Percentiles rank a stretch among this genome's conserved stretches.
phyloP scores from a whole-genome alignment of 1,140 invertebrate genomes.

The Amyelois transitella region DNA sequence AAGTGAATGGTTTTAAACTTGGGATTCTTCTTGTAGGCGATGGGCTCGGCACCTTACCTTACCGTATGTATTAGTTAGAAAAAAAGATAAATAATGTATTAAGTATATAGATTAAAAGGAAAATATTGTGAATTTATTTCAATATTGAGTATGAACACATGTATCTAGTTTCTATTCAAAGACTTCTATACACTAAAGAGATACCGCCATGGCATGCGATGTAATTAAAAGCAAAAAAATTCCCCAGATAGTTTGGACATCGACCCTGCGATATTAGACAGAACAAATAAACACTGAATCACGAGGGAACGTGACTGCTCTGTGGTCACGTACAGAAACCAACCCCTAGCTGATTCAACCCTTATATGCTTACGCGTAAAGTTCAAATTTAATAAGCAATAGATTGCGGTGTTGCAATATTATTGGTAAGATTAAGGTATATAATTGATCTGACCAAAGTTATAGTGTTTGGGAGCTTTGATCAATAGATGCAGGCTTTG shows the following conservation, averaged over 20 bases:
- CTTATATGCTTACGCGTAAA: background rate
- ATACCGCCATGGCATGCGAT: too few species aligned
- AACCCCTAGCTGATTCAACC: background rate
- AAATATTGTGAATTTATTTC: too few species aligned
- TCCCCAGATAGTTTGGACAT: background rate
- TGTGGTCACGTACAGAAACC: background rate
- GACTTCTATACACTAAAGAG: too few species aligned
- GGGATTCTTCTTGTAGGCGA: too few species aligned
- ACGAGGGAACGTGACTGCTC: background rate
- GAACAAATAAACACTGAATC: slow-evolving; percentile 14
- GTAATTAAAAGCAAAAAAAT: background rate
- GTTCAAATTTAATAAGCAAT: background rate
- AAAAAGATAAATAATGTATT: too few species aligned
- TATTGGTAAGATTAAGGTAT: background rate
- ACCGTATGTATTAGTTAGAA: too few species aligned
- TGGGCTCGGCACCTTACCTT: too few species aligned
- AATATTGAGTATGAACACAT: too few species aligned
- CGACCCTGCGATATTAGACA: slow-evolving; percentile 10
- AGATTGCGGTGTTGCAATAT: background rate
- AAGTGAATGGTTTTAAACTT: too few species aligned
- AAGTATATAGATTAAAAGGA: too few species aligned
- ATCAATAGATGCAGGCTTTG: background rate
- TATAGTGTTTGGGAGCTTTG: background rate
- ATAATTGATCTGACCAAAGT: background rate
- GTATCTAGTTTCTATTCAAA: too few species aligned